Evolutionary conservation across 2,797 vertebrate genomes (phyloP), one percentile per base, ranked within the genome.

Genomic region (Anguilla megastoma): DNA sequence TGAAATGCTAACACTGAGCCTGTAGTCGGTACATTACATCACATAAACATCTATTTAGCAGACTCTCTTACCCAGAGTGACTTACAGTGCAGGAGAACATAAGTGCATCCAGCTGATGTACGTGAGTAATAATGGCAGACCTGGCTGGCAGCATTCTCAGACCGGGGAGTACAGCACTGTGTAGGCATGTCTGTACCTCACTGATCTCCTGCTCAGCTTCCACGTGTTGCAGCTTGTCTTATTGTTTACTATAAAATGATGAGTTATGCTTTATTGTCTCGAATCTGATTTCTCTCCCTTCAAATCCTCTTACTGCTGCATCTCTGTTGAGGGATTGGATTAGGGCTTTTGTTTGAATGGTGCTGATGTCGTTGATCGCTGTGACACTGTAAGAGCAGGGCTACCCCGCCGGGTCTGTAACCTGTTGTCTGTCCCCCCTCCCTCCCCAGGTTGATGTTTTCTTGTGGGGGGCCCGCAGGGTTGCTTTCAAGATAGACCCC

Each of bases 401-500:
- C 54, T 50, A 56, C 33, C 86, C 76, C 8, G 1, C 88, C 33
- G 18, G 33, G 71, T 50, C n/a, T 33, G 52, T 85, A 48, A 60
- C n/a, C 27, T 33, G 12, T n/a, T 12, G 3, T 45, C 18, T 84
- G 36, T 85, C 48, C 60, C 86, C n/a, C 5, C 63, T 69, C 80
- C 84, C 33, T 83, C 76, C 86, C 85, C 95, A 93, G 95, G 93
- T 95, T 94, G 93, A 96, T 95, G 94, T 92, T 92, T 93, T 90
- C 90, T 91, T 91, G 58, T 88, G 84, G 89, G 93, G 93, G 91
- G 30, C 92, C 95, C 93, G 86, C 92, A 92, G 93, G 94, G 94
- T 94, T 88, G 88, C 91, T 86, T 94, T 91, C 93, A 91, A 94
- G 91, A 94, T 93, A 91, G 93, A 94, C 92, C 87, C 90, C 92